A percentile compares a stretch with the other conserved stretches of the same genome.
These are phyloP conservation scores for Lasioglossum albipes DNA, from an alignment of 1,140 invertebrate genomes.

Conservation along the genomic window DNA sequence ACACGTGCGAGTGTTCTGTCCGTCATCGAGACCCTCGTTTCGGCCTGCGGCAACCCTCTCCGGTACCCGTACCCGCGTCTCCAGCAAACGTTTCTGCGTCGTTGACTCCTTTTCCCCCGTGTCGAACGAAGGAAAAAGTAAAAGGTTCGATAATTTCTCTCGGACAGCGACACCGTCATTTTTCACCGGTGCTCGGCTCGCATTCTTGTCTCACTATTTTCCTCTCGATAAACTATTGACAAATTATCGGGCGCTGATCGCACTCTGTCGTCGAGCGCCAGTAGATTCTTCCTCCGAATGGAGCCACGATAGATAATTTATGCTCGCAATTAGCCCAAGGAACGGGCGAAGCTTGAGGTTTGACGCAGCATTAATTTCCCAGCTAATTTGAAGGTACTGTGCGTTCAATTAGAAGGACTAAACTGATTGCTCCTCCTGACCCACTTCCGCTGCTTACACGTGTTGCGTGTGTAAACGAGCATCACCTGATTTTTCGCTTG, in stretches of 20 bases:
- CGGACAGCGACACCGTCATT: too few relatives aligned
- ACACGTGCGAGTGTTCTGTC: constrained; percentile 17
- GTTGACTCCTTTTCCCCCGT: constrained; percentile 1
- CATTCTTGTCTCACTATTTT: too few relatives aligned
- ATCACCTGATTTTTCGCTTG: neutral
- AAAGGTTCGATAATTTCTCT: too few relatives aligned
- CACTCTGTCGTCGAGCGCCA: too few relatives aligned
- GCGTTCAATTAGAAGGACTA: constrained; percentile 33
- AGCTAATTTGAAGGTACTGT: constrained; percentile 23
- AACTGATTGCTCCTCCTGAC: constrained; percentile 21
- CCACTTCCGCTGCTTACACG: neutral
- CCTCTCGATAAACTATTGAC: too few relatives aligned
- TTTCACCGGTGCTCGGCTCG: neutral
- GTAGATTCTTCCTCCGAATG: neutral
- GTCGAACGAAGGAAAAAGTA: neutral
- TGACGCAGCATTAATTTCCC: constrained; percentile 19
- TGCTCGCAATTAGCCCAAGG: neutral
- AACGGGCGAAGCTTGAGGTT: neutral
- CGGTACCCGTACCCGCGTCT: neutral
- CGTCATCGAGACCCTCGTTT: constrained; percentile 17
- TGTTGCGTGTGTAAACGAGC: neutral
- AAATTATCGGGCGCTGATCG: too few relatives aligned
- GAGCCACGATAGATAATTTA: neutral
- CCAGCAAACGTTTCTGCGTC: constrained; percentile 12
- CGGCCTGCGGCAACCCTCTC: neutral